Evolutionary conservation across 2,797 vertebrate genomes (phyloP), one percentile per base, ranked within the genome.

Genomic region (Aldrovandia affinis): DNA sequence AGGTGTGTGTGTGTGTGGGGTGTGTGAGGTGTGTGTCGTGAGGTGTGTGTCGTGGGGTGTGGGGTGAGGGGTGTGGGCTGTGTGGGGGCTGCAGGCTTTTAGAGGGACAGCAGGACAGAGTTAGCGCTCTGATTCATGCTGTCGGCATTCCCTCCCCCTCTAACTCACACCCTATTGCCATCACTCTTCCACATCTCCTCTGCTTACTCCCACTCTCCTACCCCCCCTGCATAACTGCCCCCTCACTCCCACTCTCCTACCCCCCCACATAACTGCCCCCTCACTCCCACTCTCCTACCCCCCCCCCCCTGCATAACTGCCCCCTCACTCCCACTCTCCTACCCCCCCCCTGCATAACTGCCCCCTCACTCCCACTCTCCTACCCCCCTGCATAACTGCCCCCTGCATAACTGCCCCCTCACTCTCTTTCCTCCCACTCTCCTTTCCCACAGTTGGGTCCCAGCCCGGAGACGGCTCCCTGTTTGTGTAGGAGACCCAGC

Each of bases 51-150:
- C 55, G 2, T 36, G 25, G 10, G 30, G 54, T 33, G 36, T 68
- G n/a, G 44, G 82, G 36, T 36, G 39, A 39, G 52, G 61, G 73
- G 73, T 61, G 9, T 42, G 68, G 33, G 6, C 15, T 14, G 2
- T n/a, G 47, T 12, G 12, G 47, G 47, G 12, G 47, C 12, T 50
- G 47, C n/a, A n/a, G 39, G 39, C 39, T 39, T 75, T 42, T 75
- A 10, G 20, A 44, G 39, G 28, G 83, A 55, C 57, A 85, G 88
- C 84, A 84, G 86, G 54, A 81, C 89, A 81, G 89, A 92, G 28
- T 92, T 93, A 89, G 91, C 20, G 3, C 36, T 82, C 81, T 95
- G 93, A 95, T 89, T 94, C 92, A 95, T 84, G 78, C 80, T n/a
- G 1, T 59, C 89, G 92, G 94, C 87, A 94, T 94, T 86, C 89